Percentiles rank a stretch among this genome's conserved stretches.
Conservation (phyloP, 2,888 invertebrate species). For the Trachelus troglodyta region DNA sequence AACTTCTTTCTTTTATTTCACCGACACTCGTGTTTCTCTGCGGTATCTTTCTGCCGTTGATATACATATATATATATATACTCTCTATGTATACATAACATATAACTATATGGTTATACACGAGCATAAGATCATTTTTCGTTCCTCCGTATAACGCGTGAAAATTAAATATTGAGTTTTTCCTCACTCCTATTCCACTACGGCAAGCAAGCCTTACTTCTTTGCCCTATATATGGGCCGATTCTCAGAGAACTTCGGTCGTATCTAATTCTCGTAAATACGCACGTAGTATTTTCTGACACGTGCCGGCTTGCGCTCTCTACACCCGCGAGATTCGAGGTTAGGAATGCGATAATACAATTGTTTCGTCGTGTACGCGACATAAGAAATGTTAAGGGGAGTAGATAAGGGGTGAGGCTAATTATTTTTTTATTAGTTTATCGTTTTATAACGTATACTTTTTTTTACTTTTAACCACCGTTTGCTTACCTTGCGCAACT, state of each 20-base stretch:
- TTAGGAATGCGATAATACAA: neutral
- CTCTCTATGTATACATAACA: neutral
- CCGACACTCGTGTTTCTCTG: neutral
- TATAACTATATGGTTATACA: neutral
- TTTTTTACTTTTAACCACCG: neutral
- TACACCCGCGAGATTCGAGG: neutral
- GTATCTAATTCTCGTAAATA: neutral
- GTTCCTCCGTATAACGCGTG: neutral
- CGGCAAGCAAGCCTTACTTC: neutral
- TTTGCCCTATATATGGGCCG: neutral
- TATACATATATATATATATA: neutral
- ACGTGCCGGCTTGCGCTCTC: neutral
- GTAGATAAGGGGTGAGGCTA: neutral
- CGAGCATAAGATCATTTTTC: neutral
- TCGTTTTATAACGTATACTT: neutral
- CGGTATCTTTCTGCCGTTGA: neutral
- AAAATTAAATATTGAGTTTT: neutral
- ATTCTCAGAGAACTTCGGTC: neutral
- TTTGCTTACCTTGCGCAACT: neutral
- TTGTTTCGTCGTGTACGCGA: neutral
- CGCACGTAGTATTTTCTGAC: neutral
- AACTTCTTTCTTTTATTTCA: slow-evolving; percentile 2
- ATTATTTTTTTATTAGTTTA: neutral
- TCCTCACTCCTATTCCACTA: neutral
- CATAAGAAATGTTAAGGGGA: neutral